Conservation (phyloP, 2,888 invertebrate genomes). For the Eristalis intricaria region DNA sequence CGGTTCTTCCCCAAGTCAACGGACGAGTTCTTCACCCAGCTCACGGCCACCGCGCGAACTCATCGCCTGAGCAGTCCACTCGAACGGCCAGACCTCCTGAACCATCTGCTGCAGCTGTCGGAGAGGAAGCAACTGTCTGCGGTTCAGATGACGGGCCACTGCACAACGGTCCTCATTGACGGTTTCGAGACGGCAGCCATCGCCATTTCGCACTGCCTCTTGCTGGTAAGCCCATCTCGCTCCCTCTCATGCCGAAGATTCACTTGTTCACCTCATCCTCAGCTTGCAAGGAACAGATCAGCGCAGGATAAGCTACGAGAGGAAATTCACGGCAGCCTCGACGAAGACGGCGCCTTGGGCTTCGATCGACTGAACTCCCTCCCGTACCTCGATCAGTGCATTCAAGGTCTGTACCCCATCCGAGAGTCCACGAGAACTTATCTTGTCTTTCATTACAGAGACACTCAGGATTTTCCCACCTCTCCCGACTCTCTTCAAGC, state of each 20-base stretch:
- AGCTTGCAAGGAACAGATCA: conserved; percentile 74
- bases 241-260: not conserved
- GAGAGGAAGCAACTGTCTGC: conserved; percentile 74
- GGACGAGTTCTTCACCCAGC: conserved; percentile 52
- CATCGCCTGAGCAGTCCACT: conserved; percentile 51
- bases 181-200: conserved; percentile 76
- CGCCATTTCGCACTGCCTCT: conserved; percentile 74
- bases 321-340: conserved; percentile 70
- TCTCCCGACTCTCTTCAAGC: conserved; percentile 71
- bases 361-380: conserved; percentile 75
- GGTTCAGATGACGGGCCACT: conserved; percentile 75
- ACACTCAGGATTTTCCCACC: conserved; percentile 76
- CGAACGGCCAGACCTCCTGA: conserved; percentile 74
- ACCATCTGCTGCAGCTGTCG: conserved; percentile 75
- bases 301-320: conserved; percentile 75
- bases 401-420: conserved; percentile 72
- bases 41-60: conserved; percentile 72
- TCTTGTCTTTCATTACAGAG: conserved; percentile 66
- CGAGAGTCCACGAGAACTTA: not conserved
- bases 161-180: conserved; percentile 76
- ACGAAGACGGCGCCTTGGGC: conserved; percentile 49
- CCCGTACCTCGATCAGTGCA: conserved; percentile 76
- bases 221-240: conserved; percentile 72
- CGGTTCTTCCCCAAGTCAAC: conserved; percentile 70
- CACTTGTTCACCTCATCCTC: not conserved